Evolutionary conservation across 2,888 invertebrate genomes (phyloP), one percentile per base, ranked within the genome.

Genomic region (Eupithecia insigniata): DNA sequence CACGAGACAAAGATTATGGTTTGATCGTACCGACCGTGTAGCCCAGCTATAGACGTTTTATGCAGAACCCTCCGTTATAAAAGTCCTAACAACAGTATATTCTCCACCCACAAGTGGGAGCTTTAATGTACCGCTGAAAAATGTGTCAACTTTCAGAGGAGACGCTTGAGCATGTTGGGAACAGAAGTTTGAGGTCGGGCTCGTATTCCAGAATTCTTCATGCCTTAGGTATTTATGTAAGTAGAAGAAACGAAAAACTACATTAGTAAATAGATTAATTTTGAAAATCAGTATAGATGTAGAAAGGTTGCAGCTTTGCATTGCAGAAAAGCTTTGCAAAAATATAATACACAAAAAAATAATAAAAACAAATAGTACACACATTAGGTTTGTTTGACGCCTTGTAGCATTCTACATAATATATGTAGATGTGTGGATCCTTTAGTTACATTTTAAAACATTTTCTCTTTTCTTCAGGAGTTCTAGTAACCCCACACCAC

Each of bases 91-190:
- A 75, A 46, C 67, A 71, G 67, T 77, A 67, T 71, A 74, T 77
- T 74, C 74, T 67, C 26, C 36, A 39, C 34, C 39, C 26, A 51
- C 61, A 72, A 74, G 74, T 78, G 64, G 71, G 72, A 73, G 71
- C 74, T 74, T 74, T 78, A 78, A 79, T 76, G 74, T 79, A 61
- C 69, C 67, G 60, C 58, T 78, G 79, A 79, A 78, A 83, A 82
- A 82, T 82, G 82, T 82, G 84, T 79, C 79, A 83, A 82, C 78
- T 83, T 84, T 79, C 78, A 69, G 76, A 73, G 77, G 76, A 79
- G 81, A 34, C 12, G 64, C 64, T 64, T 36, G 12, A 64, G 30
- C 30, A 16, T 36, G 36, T 14, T 16, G 34, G 34, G 14, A 64
- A 64, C 22, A 36, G 7, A 36, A 64, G 36, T 36, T 64, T 36